These are phyloP conservation scores for Acleris literana DNA, from an alignment of 2,888 invertebrate species.

Conservation along the genomic window DNA sequence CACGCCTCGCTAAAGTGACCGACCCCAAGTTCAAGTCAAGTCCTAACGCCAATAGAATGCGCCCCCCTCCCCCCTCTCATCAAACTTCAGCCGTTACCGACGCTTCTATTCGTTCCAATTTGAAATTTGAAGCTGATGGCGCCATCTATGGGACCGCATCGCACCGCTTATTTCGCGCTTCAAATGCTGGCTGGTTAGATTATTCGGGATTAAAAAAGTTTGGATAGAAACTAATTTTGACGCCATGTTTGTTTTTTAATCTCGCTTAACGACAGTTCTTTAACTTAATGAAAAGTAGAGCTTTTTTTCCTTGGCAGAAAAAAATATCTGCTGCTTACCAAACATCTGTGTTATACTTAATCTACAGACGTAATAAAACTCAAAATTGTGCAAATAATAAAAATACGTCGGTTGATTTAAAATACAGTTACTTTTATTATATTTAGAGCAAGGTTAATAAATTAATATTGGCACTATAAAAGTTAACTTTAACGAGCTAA, in stretches of 20 bases:
- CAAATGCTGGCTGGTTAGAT: constrained; percentile 37
- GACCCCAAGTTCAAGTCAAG: constrained; percentile 66
- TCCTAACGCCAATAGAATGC: constrained; percentile 59
- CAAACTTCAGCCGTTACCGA: constrained; percentile 81
- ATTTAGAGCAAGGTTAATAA: constrained; percentile 11
- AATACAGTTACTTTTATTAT: no score
- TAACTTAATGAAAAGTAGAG: no score
- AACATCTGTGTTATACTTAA: no score
- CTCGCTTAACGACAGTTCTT: no score
- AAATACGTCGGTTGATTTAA: no score
- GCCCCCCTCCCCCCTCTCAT: constrained; percentile 68
- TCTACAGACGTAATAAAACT: no score
- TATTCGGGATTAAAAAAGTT: constrained; percentile 35
- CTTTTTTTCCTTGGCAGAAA: no score
- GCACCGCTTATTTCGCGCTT: constrained; percentile 46
- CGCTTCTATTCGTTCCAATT: constrained; percentile 82
- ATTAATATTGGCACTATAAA: constrained; percentile 32
- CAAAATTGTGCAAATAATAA: no score
- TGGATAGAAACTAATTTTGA: neutral
- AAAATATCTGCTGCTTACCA: no score
- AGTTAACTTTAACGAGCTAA: constrained; percentile 28
- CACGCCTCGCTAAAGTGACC: constrained; percentile 51
- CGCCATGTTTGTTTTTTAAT: no score
- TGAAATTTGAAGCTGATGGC: constrained; percentile 80
- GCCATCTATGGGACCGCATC: constrained; percentile 65